Evolutionary conservation across 2,797 vertebrate species (phyloP).

Genomic region (Falco novaeseelandiae): DNA sequence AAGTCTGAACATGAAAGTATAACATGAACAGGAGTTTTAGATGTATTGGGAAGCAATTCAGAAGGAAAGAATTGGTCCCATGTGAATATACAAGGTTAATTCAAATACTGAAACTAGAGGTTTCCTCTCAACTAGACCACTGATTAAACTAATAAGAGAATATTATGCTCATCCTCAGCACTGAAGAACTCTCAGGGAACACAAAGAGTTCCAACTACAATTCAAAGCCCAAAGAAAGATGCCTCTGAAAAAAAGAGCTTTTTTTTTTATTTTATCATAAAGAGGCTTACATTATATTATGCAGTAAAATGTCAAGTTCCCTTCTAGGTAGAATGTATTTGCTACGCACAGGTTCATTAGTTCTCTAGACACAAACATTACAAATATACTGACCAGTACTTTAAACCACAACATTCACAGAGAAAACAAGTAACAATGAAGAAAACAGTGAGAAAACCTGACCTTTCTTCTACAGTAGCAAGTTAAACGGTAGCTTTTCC

Average conservation of each 20-base stretch:
- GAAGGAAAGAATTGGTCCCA: neutral
- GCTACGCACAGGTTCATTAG: neutral
- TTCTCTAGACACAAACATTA: neutral
- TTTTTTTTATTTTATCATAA: neutral
- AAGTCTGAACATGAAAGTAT: neutral
- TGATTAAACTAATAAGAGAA: neutral
- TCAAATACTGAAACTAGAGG: neutral
- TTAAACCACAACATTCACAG: neutral
- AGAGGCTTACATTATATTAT: neutral
- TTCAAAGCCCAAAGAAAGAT: neutral
- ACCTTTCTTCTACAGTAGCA: neutral
- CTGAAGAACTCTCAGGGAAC: neutral
- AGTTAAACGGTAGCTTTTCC: neutral
- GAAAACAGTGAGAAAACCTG: neutral
- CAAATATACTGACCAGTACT: neutral
- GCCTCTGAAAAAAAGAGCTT: neutral
- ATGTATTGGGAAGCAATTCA: neutral
- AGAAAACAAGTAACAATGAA: neutral
- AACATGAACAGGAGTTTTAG: neutral
- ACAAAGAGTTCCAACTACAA: neutral
- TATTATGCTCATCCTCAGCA: neutral
- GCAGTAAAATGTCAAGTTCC: neutral
- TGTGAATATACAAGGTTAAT: neutral
- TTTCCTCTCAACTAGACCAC: neutral
- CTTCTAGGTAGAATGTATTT: neutral